Conservation (phyloP, 2,888 invertebrate genomes). For the Amblyteles armatorius region DNA sequence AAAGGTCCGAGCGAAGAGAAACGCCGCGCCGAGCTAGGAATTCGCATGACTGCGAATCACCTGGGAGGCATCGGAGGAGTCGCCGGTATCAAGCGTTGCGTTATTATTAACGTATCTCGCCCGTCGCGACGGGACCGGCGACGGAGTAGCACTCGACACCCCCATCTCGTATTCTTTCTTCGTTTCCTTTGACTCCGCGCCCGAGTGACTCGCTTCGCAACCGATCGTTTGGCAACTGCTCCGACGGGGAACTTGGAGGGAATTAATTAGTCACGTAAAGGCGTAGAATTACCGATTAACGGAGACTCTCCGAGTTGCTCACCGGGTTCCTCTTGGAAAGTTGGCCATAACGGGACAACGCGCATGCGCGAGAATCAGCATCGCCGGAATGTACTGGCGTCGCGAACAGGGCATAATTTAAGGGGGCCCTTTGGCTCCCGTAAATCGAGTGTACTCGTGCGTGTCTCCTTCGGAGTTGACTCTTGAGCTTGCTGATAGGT, state of each 20-base stretch:
- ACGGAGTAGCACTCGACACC: conserved; percentile 32
- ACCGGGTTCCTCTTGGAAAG: conserved; percentile 46
- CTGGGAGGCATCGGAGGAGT: conserved; percentile 35
- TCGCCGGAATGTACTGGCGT: conserved; percentile 53
- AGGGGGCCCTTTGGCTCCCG: conserved; percentile 49
- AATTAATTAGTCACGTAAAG: conserved; percentile 55
- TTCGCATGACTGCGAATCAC: conserved; percentile 34
- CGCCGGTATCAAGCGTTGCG: conserved; percentile 37
- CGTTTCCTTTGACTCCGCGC: conserved; percentile 45
- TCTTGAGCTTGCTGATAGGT: conserved; percentile 7
- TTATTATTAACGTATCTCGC: conserved; percentile 53
- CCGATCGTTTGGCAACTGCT: conserved; percentile 34
- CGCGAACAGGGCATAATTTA: conserved; percentile 51
- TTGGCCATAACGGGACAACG: conserved; percentile 48
- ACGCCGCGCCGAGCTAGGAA: neutral
- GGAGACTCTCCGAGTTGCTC: conserved; percentile 35
- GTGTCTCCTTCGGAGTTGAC: neutral
- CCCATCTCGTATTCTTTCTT: conserved; percentile 58
- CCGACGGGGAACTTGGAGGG: conserved; percentile 9
- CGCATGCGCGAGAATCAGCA: conserved; percentile 48
- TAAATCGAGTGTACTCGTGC: conserved; percentile 35
- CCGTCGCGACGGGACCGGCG: conserved; percentile 15
- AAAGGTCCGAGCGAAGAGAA: conserved; percentile 2
- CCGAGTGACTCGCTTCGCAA: conserved; percentile 41
- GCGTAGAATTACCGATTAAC: conserved; percentile 43